Base-by-base conservation (phyloP, 2,113 vertebrate species). In the Platysternon megacephalum region DNA sequence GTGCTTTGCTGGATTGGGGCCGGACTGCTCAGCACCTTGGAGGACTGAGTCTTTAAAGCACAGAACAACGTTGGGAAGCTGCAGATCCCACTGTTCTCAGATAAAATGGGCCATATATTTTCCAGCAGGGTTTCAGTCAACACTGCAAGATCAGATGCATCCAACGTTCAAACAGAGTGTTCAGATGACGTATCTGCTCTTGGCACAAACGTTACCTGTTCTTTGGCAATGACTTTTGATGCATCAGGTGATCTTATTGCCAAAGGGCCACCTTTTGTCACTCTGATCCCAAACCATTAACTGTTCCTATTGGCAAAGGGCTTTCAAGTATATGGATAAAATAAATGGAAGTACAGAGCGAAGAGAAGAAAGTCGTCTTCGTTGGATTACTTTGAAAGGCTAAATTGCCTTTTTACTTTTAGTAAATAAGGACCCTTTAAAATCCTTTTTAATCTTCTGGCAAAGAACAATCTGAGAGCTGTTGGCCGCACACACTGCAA, bases 71-170 rank as follows among this genome's bases (percentile, higher is more conserved):
- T 68, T 28, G n/a, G 84, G 1, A 85, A 52, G 42, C 91, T 5
- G 0, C 74, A 83, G 87, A 94, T 94, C 42, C 94, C 89, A 86
- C 83, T 95, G 88, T 94, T 93, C 91, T 80, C 76, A 83, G 91
- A 72, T 72, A 24, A 39, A 39, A 2, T 72, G n/a, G 76, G 56
- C 46, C n/a, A 1, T 68, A 53, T 39, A 91, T 93, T 91, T 91
- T n/a, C 85, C 19, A 79, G 74, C 93, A 96, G 68, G 21, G 68
- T 91, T 46, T 95, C 89, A 96, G 82, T 95, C 93, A 94, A 88
- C 74, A 12, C 46, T 91, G 84, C 83, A 88, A 92, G 89, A 87
- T 93, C 81, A 81, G 94, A 91, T 88, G 93, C 92, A 39, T 49
- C 86, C 49, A 92, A 90, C 85, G 86, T 65, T 90, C 93, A 87